These are phyloP conservation scores for Patiria miniata DNA, from an alignment of 35 echinoderm and acorn worm genomes.

Conservation along the genomic window DNA sequence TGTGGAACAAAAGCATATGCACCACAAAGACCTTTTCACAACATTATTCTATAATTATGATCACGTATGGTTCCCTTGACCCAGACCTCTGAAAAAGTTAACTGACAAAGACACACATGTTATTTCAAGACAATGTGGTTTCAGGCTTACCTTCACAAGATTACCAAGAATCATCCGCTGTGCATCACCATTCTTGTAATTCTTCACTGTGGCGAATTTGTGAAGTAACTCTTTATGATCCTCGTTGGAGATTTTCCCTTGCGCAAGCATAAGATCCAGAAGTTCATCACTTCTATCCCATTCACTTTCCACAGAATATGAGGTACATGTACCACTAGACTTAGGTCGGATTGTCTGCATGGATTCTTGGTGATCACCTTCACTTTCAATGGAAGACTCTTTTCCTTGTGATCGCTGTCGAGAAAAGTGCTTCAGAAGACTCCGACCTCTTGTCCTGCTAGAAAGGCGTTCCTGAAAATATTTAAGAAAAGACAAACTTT, in stretches of 20 bases:
- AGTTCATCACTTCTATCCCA: constrained; percentile 71
- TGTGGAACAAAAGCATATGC: too few relatives aligned
- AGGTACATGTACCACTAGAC: constrained; percentile 64
- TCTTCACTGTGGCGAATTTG: constrained; percentile 83
- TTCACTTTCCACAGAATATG: constrained; percentile 66
- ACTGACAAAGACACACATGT: too few relatives aligned
- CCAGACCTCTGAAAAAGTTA: too few relatives aligned
- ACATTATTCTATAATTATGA: too few relatives aligned
- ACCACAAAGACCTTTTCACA: too few relatives aligned
- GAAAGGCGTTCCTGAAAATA: constrained; percentile 38
- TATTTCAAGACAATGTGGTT: too few relatives aligned
- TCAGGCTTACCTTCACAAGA: constrained; percentile 86
- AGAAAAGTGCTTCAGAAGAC: constrained; percentile 76
- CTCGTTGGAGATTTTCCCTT: constrained; percentile 86
- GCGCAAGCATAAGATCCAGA: constrained; percentile 85
- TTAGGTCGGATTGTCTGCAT: constrained; percentile 58
- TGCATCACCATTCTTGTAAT: constrained; percentile 89
- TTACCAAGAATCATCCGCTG: constrained; percentile 92
- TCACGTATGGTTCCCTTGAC: too few relatives aligned
- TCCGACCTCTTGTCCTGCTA: constrained; percentile 16
- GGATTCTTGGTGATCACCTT: not conserved
- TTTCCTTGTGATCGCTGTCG: constrained; percentile 63
- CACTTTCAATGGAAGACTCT: not conserved
- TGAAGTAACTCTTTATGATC: constrained; percentile 79
- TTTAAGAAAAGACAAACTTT: not conserved